Conservation (phyloP, 2,113 vertebrate species). For the Sterna hirundo region DNA sequence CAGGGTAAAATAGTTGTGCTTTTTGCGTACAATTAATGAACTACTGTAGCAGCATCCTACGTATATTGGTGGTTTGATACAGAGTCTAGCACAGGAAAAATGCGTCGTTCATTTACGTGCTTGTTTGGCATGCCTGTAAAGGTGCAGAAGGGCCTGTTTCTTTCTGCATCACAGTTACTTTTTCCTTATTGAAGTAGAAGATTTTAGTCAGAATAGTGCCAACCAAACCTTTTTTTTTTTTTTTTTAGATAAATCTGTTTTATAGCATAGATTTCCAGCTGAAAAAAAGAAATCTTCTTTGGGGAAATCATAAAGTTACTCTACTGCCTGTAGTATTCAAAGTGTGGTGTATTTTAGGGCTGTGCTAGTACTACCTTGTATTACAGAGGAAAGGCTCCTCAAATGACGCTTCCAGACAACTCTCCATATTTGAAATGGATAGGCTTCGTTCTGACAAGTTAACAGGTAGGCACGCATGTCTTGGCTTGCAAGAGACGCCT, state of each 20-base stretch:
- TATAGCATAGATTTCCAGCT: not conserved
- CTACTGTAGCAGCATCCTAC: not conserved
- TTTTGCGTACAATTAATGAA: not conserved
- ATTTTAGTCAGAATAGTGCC: not conserved
- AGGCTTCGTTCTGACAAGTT: not conserved
- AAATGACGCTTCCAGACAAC: not conserved
- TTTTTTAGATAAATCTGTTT: not conserved
- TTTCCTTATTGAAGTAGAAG: not conserved
- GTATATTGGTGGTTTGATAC: not conserved
- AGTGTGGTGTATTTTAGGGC: not conserved
- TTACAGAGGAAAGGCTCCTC: not conserved
- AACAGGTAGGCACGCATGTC: not conserved
- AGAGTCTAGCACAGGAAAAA: not conserved
- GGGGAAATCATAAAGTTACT: not conserved
- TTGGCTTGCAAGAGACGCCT: too few species aligned
- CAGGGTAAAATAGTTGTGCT: not conserved
- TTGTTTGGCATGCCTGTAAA: not conserved
- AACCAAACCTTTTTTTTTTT: not conserved
- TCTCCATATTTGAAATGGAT: not conserved
- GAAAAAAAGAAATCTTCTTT: not conserved
- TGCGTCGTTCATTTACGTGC: rapidly evolving
- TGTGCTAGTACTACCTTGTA: not conserved
- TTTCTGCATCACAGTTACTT: not conserved
- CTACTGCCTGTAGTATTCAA: not conserved
- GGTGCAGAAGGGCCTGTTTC: not conserved